Conservation (phyloP, 2,113 vertebrate species). For the Apodemus speciosus region DNA sequence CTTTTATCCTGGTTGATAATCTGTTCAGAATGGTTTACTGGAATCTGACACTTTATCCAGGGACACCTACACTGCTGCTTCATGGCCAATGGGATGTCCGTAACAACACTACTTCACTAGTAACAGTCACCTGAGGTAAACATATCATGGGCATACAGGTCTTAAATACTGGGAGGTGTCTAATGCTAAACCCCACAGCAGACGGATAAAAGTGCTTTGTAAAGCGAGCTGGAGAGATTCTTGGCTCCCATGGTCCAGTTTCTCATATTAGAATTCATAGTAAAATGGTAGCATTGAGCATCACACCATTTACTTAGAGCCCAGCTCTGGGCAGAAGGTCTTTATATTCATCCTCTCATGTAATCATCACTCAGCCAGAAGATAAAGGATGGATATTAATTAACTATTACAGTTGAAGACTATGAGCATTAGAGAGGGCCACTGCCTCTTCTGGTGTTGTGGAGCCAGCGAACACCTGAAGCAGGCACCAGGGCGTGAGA, state of each 20-base stretch:
- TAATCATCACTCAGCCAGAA: neutral
- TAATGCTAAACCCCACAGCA: neutral
- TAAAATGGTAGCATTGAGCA: neutral
- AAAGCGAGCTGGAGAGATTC: neutral
- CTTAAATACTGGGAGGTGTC: neutral
- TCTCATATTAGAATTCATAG: conserved; percentile 8
- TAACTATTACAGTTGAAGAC: neutral
- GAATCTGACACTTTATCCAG: neutral
- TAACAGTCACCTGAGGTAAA: neutral
- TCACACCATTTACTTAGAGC: neutral
- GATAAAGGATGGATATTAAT: neutral
- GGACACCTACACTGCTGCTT: neutral
- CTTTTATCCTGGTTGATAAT: neutral
- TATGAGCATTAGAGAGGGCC: neutral
- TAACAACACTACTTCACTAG: neutral
- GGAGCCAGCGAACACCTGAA: neutral
- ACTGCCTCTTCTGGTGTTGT: neutral
- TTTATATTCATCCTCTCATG: neutral
- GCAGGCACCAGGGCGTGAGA: neutral
- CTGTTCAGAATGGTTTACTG: neutral
- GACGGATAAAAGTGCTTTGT: neutral
- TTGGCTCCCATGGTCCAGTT: neutral
- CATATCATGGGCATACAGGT: neutral
- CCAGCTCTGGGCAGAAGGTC: neutral
- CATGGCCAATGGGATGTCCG: neutral